Percentiles rank a stretch among this genome's conserved stretches.
Evolutionary conservation across 1,140 invertebrate species (phyloP).

Genomic region (Theocolax elegans): DNA sequence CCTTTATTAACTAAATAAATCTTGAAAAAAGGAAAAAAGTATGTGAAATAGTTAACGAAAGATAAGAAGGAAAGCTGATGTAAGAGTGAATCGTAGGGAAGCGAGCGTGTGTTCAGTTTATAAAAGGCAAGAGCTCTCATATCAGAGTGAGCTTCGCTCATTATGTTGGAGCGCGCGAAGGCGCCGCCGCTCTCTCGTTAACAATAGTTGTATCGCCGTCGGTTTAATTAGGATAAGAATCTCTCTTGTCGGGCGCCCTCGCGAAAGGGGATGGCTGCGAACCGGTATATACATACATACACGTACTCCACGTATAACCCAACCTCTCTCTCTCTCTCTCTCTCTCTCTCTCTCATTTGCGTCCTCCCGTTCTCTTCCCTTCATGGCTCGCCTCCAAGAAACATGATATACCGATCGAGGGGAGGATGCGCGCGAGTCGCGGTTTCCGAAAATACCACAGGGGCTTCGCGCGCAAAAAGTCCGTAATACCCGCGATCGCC

Average conservation of each 20-base stretch:
- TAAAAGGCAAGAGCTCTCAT: background rate
- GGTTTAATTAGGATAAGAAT: slow-evolving; percentile 55
- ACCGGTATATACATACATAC: background rate
- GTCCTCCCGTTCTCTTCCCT: background rate
- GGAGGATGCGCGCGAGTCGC: slow-evolving; percentile 44
- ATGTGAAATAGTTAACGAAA: background rate
- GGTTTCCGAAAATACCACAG: slow-evolving; percentile 66
- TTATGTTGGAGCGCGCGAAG: background rate
- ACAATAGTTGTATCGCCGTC: slow-evolving; percentile 40
- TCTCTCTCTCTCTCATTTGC: background rate
- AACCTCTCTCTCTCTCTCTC: slow-evolving; percentile 24
- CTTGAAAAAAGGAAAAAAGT: background rate
- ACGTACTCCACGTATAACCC: no score
- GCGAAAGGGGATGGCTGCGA: no score
- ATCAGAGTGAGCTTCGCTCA: background rate
- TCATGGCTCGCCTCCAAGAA: slow-evolving; percentile 63
- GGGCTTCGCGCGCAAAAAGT: slow-evolving; percentile 59
- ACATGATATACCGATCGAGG: slow-evolving; percentile 62
- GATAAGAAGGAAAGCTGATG: no score
- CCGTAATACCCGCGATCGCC: slow-evolving; percentile 58
- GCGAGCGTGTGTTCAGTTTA: no score
- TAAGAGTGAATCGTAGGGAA: no score
- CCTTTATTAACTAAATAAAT: background rate
- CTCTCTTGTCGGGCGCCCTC: background rate
- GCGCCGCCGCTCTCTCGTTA: background rate